Evolutionary conservation across 2,113 vertebrate species (phyloP), one percentile per base, ranked within the genome.

Genomic region (Ochotona curzoniae): DNA sequence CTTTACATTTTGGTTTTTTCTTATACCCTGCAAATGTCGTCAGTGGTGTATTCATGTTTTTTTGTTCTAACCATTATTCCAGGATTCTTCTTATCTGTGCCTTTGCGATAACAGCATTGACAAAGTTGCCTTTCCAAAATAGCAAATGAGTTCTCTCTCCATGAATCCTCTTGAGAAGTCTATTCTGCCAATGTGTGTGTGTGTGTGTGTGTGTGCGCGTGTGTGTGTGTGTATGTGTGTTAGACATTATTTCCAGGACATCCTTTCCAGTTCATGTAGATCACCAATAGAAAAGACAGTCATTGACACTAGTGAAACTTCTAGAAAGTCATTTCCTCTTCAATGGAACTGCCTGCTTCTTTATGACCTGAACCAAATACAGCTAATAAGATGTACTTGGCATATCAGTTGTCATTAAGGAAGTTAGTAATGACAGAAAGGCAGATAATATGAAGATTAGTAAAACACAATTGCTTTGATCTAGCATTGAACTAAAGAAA

Each of bases 271-370:
- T 80, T 38, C 76, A 88, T 64, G 38, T 80, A 93, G 92, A 21
- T 76, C 38, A 44, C 6, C 32, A 44, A 83, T 47, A 93, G 17
- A 71, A 93, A 89, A 80, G 32, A 71, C 12, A 85, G 23, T 5
- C 90, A 83, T 10, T 71, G 7, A 35, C 23, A 73, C 13, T n/a
- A 83, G 2, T 20, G 49, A 94, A 54, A 7, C 20, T 83, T 94
- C 8, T 79, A 84, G 64, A 61, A 92, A 84, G 5, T 54, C 51
- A 92, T 83, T 91, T 95, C 89, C 8, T 81, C 78, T 91, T 84
- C 47, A 94, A 76, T 57, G 60, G 26, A 87, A 4, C 21, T 17
- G 71, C 1, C 83, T 67, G 89, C 38, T 81, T 47, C 61, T 80
- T 83, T 83, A 51, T 70, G 63, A 47, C 38, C 60, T 13, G 82